Evolutionary conservation across 2,113 vertebrate species (phyloP), one percentile per base, ranked within the genome.

Genomic region (Brevimyrus niger): DNA sequence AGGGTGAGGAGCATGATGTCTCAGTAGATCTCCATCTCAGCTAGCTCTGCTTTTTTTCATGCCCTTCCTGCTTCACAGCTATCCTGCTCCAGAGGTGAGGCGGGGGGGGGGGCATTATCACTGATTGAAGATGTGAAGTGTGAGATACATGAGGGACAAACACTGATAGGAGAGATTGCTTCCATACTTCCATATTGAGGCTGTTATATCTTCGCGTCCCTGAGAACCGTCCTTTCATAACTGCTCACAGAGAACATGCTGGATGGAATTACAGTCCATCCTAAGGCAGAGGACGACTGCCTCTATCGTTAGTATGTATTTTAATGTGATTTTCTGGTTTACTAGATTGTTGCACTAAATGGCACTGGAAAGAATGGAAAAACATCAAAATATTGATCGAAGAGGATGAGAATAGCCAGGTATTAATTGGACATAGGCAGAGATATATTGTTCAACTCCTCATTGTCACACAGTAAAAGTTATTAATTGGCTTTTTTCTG

Each of bases 381-480:
- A 44, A 55, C 10, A 58, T 42, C 3, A 80, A 21, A 86, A 58
- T 69, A 86, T 89, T 44, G 58, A 86, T 73, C 42, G 47, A 23
- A 23, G 80, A 89, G 51, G 61, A 51, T 44, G 15, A 35, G 44
- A 31, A 51, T 23, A 47, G 50, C 23, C 51, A 46, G 38, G 27
- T 89, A 85, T 61, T 47, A 85, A 58, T 47, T 46, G 88, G 53
- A 85, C 73, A 15, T 21, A 58, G 73, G 82, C 88, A 23, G 31
- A n/a, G 38, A 50, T 89, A 82, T 85, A 61, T 44, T 31, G 51
- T 58, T 61, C n/a, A 19, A 9, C 35, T 19, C 10, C 65, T 73
- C 87, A 88, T 31, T 35, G 87, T 51, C 38, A 86, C 42, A 61
- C 11, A 35, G 53, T 35, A 35, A 86, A 35, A 69, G 17, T 87